Conservation (phyloP, 2,888 invertebrate species). For the Iphiclides podalirius region DNA sequence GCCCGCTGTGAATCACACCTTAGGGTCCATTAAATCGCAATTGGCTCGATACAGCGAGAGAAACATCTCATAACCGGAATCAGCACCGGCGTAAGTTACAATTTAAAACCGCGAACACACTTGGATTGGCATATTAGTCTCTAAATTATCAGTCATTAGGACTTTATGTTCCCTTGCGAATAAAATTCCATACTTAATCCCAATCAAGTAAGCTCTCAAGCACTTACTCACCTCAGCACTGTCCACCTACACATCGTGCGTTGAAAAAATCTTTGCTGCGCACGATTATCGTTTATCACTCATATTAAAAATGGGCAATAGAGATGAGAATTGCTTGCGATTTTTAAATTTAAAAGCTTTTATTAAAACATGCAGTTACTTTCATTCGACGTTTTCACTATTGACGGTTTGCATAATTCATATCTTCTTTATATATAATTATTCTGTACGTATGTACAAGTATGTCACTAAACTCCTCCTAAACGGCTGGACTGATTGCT, state of each 20-base stretch:
- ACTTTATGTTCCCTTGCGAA: constrained; percentile 2
- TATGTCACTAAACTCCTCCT: no score
- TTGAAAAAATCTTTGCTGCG: not conserved
- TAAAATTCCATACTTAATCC: constrained; percentile 9
- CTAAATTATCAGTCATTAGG: constrained; percentile 15
- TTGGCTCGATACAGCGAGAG: constrained; percentile 1
- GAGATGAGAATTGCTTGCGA: constrained; percentile 9
- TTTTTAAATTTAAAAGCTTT: constrained; percentile 11
- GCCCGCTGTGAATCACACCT: constrained; percentile 3
- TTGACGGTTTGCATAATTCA: not conserved
- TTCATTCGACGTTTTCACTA: constrained; percentile 10
- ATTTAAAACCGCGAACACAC: constrained; percentile 20
- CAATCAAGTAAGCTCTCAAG: constrained; percentile 4
- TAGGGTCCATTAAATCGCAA: constrained; percentile 15
- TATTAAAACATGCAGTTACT: constrained; percentile 6
- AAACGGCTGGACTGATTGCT: no score
- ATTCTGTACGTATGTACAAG: no score
- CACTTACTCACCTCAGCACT: not conserved
- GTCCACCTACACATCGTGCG: constrained; percentile 11
- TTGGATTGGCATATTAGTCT: constrained; percentile 4
- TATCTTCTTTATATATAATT: no score
- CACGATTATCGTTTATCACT: constrained; percentile 1
- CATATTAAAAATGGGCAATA: constrained; percentile 4
- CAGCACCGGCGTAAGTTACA: not conserved
- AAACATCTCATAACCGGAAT: constrained; percentile 9